Evolutionary conservation across 2,113 vertebrate genomes (phyloP).

Genomic region (Emydura subglobosa): DNA sequence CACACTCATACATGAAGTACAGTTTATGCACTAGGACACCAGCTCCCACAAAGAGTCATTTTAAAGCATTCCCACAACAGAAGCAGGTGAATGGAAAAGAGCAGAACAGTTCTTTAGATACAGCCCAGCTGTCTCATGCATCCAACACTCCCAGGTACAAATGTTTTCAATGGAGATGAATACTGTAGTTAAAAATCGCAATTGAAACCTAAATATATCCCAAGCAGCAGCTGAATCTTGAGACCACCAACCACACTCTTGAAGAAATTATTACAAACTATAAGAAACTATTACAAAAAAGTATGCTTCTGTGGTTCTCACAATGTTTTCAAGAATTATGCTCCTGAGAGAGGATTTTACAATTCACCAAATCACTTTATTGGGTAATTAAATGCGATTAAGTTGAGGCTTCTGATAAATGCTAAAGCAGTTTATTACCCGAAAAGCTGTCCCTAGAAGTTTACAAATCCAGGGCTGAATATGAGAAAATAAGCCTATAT

Average conservation of each 20-base stretch:
- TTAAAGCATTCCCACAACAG: conserved; percentile 56
- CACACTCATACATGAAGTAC: conserved; percentile 49
- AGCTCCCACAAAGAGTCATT: conserved; percentile 67
- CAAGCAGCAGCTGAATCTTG: not conserved
- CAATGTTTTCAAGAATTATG: not conserved
- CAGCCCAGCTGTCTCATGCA: conserved; percentile 63
- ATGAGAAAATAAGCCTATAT: not conserved
- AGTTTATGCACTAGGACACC: conserved; percentile 49
- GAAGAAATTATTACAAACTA: not conserved
- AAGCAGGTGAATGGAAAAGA: conserved; percentile 69
- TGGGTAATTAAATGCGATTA: conserved; percentile 42
- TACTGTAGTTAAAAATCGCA: conserved; percentile 27
- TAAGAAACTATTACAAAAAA: not conserved
- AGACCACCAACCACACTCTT: not conserved
- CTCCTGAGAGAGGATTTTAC: conserved; percentile 44
- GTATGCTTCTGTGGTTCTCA: not conserved
- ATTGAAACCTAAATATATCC: not conserved
- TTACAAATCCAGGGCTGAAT: not conserved
- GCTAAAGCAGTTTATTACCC: conserved; percentile 9
- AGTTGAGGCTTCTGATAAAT: not conserved
- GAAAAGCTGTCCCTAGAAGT: not conserved
- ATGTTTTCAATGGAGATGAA: conserved; percentile 58
- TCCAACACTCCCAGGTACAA: conserved; percentile 50
- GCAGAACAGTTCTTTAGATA: conserved; percentile 71
- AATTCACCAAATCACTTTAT: conserved; percentile 40